A percentile compares a stretch with the other conserved stretches of the same genome.
Conservation (phyloP, 2,113 vertebrate genomes). For the Anarrhichthys ocellatus region DNA sequence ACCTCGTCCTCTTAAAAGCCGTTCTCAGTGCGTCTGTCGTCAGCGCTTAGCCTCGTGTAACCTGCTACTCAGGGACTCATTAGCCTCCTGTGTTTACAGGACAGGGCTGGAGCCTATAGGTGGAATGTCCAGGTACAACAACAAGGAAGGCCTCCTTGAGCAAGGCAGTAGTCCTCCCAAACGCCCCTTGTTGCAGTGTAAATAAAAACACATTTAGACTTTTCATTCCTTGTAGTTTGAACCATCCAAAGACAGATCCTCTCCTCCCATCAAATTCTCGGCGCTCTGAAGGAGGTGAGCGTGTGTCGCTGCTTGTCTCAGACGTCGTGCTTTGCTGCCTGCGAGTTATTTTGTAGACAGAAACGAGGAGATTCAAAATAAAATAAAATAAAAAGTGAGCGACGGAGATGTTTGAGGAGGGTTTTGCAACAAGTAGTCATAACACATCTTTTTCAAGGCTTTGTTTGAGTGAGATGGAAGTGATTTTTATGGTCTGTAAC, state of each 20-base stretch:
- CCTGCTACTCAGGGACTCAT: constrained; percentile 20
- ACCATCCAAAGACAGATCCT: not conserved
- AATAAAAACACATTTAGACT: no score
- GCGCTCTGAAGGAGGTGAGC: not conserved
- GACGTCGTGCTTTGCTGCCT: not conserved
- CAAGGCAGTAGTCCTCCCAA: not conserved
- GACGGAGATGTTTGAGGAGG: not conserved
- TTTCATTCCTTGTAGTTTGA: not conserved
- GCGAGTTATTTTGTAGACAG: not conserved
- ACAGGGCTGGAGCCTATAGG: not conserved
- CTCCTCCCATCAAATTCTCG: not conserved
- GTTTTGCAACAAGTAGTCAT: not conserved
- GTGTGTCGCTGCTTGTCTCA: not conserved
- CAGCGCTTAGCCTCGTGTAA: not conserved
- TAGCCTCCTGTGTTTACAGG: constrained; percentile 4
- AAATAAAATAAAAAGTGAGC: no score
- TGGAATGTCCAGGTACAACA: no score
- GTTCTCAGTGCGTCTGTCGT: not conserved
- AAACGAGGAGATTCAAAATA: not conserved
- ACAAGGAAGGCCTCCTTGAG: not conserved
- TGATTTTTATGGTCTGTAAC: not conserved
- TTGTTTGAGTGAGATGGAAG: not conserved
- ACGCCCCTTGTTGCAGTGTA: no score
- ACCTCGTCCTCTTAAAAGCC: constrained; percentile 3
- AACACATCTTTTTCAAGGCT: no score